Percentiles rank a stretch among this genome's conserved stretches.
phyloP scores from a whole-genome alignment of 2,113 vertebrate genomes.

The Pseudorectes ferrugineus region DNA sequence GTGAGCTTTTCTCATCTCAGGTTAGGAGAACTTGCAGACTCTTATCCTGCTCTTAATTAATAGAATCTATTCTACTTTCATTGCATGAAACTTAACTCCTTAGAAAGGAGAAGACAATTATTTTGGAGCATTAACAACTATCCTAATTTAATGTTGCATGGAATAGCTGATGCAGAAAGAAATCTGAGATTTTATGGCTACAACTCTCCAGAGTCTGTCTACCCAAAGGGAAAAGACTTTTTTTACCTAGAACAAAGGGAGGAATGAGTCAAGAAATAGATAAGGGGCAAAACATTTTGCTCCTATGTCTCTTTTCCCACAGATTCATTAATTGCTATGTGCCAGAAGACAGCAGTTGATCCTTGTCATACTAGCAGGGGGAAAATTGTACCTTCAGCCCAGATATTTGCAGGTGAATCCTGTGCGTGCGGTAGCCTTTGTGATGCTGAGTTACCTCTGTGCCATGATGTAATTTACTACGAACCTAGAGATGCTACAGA shows the following conservation, averaged over 20 bases:
- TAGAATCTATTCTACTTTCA: slow-evolving; percentile 58
- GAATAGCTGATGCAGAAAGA: slow-evolving; percentile 25
- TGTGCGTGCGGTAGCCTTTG: not conserved
- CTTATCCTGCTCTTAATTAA: slow-evolving; percentile 58
- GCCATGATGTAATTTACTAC: not conserved
- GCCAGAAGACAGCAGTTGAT: not conserved
- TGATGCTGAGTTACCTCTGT: not conserved
- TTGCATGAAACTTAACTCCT: slow-evolving; percentile 54
- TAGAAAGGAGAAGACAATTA: slow-evolving; percentile 56
- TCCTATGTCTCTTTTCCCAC: not conserved
- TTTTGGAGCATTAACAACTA: slow-evolving; percentile 60
- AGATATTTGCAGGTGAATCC: not conserved
- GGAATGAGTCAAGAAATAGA: not conserved
- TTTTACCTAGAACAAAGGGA: not conserved
- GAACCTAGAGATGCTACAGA: not conserved
- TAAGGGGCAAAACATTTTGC: not conserved
- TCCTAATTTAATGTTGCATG: slow-evolving; percentile 54
- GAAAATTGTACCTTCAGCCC: not conserved
- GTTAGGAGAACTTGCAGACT: not conserved
- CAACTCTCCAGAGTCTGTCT: not conserved
- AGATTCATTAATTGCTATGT: not conserved
- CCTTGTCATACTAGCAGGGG: not conserved
- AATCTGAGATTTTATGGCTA: not conserved
- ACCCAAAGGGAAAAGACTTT: not conserved
- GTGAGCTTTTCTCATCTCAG: not conserved